Evolutionary conservation across 2,797 vertebrate species (phyloP).

Genomic region (Psittacula echo): DNA sequence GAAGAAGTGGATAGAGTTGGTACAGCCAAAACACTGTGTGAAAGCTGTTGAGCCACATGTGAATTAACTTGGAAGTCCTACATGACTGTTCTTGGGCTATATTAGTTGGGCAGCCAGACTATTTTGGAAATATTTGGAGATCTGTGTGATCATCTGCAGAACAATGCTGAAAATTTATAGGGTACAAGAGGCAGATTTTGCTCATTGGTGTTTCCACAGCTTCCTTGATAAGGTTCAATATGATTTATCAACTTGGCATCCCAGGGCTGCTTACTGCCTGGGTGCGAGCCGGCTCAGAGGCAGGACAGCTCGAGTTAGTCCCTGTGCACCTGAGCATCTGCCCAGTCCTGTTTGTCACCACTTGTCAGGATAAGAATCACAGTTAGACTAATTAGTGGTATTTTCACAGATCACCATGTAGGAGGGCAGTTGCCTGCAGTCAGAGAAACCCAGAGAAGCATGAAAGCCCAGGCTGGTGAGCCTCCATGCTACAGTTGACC

Average conservation of each 20-base stretch:
- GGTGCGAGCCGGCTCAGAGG: not conserved
- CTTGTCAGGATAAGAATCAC: constrained; percentile 30
- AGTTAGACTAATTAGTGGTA: constrained; percentile 18
- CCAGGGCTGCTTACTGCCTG: not conserved
- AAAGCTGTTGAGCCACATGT: not conserved
- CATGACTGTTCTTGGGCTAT: not conserved
- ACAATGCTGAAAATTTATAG: not conserved
- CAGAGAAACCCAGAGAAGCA: not conserved
- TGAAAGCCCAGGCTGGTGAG: not conserved
- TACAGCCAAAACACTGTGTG: not conserved
- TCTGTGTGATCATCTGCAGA: not conserved
- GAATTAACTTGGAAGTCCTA: not conserved
- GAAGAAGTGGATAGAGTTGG: not conserved
- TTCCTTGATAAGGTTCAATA: not conserved
- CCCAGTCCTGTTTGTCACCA: constrained; percentile 15
- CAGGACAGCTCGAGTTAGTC: not conserved
- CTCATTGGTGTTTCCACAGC: not conserved
- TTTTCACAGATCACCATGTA: not conserved
- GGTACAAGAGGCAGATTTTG: not conserved
- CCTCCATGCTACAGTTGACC: not conserved
- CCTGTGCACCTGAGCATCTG: not conserved
- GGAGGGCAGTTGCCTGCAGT: not conserved
- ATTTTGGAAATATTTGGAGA: not conserved
- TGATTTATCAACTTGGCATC: not conserved
- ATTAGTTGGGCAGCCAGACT: rapidly evolving